A percentile compares a stretch with the other conserved stretches of the same genome.
Evolutionary conservation across 2,113 vertebrate genomes (phyloP).

Genomic region (Nymphicus hollandicus): DNA sequence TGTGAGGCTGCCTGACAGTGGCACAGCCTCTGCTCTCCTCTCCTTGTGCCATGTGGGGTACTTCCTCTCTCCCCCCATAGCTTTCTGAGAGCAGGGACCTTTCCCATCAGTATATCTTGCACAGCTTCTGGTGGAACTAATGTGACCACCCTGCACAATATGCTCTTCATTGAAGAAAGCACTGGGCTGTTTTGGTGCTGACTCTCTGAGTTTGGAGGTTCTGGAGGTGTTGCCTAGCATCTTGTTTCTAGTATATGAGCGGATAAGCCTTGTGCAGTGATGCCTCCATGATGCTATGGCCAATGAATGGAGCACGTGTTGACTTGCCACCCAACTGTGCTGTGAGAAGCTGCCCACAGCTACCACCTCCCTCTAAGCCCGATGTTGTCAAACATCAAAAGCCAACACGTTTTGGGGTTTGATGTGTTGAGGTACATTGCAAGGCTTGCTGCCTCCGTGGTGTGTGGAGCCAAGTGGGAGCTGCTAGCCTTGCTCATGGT

Average conservation of each 20-base stretch:
- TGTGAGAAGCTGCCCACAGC: background rate
- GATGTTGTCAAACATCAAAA: background rate
- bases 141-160: background rate
- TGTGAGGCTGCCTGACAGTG: background rate
- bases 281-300: background rate
- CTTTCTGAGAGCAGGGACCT: background rate
- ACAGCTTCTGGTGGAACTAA: slow-evolving; percentile 48
- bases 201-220: background rate
- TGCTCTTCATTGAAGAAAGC: background rate
- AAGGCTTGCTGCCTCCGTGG: background rate
- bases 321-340: background rate
- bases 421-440: rapidly evolving
- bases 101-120: slow-evolving; percentile 13
- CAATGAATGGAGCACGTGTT: rapidly evolving
- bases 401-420: background rate
- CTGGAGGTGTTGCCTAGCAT: background rate
- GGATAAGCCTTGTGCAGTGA: background rate
- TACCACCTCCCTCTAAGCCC: background rate
- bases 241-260: background rate
- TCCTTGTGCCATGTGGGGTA: background rate
- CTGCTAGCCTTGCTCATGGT: rapidly evolving
- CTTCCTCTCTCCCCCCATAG: rapidly evolving
- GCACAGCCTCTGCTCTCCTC: background rate
- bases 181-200: background rate
- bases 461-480: background rate